phyloP scores from a whole-genome alignment of 2,888 invertebrate species.

The Cyaniris semiargus region DNA sequence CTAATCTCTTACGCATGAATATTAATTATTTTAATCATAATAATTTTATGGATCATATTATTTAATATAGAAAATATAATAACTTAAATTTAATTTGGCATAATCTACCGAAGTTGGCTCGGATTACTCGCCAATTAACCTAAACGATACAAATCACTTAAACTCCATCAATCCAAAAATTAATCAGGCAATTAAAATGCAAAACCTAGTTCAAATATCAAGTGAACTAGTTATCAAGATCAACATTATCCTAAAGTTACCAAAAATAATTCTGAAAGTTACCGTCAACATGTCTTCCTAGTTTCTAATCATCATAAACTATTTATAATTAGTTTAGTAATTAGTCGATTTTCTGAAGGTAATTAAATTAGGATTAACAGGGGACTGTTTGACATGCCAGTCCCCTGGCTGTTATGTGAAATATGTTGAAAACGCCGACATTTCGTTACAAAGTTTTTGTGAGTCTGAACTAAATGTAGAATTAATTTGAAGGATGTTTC shows the following conservation, averaged over 20 bases:
- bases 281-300: not conserved
- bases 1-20: no score
- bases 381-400: slow-evolving; percentile 18
- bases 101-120: not conserved
- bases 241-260: slow-evolving; percentile 9
- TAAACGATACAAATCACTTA: not conserved
- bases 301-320: slow-evolving; percentile 22
- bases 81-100: not conserved
- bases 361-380: slow-evolving; percentile 24
- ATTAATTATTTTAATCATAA: not conserved
- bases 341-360: slow-evolving; percentile 25
- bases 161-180: not conserved
- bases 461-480: not conserved
- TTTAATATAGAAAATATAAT: not conserved
- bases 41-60: not conserved
- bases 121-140: not conserved
- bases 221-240: slow-evolving; percentile 6
- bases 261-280: not conserved
- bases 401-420: not conserved
- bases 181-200: not conserved
- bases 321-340: slow-evolving; percentile 23
- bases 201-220: slow-evolving; percentile 2
- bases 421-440: slow-evolving; percentile 12
- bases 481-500: not conserved
- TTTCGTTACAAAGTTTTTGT: slow-evolving; percentile 13